Base-by-base conservation (phyloP, 2,888 invertebrate species). In the Drosophila formosana region DNA sequence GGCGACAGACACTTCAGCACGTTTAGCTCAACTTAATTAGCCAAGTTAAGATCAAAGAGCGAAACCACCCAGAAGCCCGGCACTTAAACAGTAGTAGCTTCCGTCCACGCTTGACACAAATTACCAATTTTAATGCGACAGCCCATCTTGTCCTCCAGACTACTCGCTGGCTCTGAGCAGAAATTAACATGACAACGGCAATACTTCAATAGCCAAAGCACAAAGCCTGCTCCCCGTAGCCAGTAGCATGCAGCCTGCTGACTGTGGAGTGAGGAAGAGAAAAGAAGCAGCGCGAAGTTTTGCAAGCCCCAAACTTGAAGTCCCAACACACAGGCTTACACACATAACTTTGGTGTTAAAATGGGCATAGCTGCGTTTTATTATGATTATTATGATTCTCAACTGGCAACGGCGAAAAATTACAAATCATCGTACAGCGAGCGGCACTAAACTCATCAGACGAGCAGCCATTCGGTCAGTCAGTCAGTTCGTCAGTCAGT, bases 361-460 rank as follows among this genome's bases (percentile, higher is more conserved):
- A 88, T 89, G 88, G 78, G 80, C 80, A 88, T 89, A 86, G 89
- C 84, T 83, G 88, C 86, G 84, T 88, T 88, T 88, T 88, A 88
- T 88, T 89, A 88, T 89, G 88, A 88, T 89, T 88, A 88, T 88
- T 88, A 89, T 89, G 86, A 88, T 83, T 87, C 78, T 86, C 75
- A 66, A 75, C 83, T 78, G 76, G 75, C 57, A 63, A 67, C 70
- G 55, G 69, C 55, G 65, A 82, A 86, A 83, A 81, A 79, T 76
- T 88, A 79, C 80, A 88, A 87, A 87, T 84, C 83, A 83, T 83
- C 69, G 69, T 72, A 73, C 80, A 76, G 71, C 64, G 74, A 80
- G 78, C 80, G 81, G 86, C 86, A 79, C 86, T 83, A 77, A 83
- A 83, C 71, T 81, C 86, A 79, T 80, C 83, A 79, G 86, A 75